Evolutionary conservation across 2,888 invertebrate species (phyloP).

Genomic region (Ceriagrion tenellum): DNA sequence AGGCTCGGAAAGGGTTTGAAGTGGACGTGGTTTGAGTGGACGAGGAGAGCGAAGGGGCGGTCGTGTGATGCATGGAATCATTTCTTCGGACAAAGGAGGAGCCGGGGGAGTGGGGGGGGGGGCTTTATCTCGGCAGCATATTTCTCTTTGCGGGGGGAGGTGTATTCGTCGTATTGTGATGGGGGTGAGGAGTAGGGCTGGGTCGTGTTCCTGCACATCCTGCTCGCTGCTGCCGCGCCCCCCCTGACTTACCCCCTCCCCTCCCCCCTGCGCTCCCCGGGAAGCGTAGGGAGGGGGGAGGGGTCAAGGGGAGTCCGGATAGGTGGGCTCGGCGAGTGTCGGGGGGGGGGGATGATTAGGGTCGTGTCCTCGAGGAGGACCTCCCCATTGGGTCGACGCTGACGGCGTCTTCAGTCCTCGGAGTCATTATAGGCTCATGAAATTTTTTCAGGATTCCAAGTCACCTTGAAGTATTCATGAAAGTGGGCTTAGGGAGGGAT

Average conservation of each 20-base stretch:
- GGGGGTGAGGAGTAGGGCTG: not conserved
- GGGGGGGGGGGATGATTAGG: not conserved
- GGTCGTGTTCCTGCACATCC: not conserved
- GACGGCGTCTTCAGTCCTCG: not conserved
- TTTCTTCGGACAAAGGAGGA: not conserved
- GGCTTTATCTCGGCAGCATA: not conserved
- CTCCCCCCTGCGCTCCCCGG: not conserved
- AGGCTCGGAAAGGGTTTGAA: not conserved
- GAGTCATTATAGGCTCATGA: too few species aligned
- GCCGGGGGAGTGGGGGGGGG: not conserved
- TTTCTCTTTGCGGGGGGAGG: not conserved
- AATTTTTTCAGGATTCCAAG: too few species aligned
- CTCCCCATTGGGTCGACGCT: not conserved
- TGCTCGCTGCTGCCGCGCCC: not conserved
- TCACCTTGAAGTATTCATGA: too few species aligned
- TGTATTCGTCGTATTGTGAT: too few species aligned
- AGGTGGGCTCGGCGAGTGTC: not conserved
- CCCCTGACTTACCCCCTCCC: not conserved
- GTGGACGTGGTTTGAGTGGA: not conserved
- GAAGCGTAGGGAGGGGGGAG: not conserved
- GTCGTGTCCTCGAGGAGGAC: not conserved
- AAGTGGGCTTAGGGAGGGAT: not conserved
- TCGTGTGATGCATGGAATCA: not conserved
- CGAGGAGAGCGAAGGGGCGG: not conserved
- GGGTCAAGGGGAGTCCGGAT: not conserved